Evolutionary conservation across 23 tunicate species (phyloP).

Genomic region (Aplidium turbinatum): DNA sequence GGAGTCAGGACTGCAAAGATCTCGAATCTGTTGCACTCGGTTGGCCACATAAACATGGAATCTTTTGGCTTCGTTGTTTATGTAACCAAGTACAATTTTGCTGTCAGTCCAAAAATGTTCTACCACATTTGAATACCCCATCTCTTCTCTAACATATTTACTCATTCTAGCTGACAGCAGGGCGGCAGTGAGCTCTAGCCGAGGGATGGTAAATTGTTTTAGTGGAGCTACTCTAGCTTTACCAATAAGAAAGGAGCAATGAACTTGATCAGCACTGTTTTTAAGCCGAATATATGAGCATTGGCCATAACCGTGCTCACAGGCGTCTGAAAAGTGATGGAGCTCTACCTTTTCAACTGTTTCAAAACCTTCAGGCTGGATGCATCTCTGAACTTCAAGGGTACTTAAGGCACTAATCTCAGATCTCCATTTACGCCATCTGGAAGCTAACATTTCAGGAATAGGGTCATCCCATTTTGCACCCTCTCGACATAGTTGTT

Average conservation of each 20-base stretch:
- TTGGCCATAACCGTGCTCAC: conserved; percentile 22
- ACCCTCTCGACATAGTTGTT: conserved; percentile 4
- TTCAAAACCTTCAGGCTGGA: conserved; percentile 27
- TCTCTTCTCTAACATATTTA: not conserved
- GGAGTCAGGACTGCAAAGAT: conserved; percentile 4
- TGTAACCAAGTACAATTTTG: conserved; percentile 19
- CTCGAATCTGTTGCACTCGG: conserved; percentile 30
- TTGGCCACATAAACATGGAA: conserved; percentile 23
- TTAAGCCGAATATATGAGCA: conserved; percentile 23
- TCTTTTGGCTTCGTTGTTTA: conserved; percentile 10
- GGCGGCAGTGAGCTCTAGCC: conserved; percentile 22
- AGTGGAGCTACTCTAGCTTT: conserved; percentile 40
- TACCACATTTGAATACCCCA: not conserved
- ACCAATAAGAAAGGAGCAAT: conserved; percentile 30
- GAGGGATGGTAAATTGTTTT: conserved; percentile 20
- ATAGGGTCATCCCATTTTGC: conserved; percentile 17
- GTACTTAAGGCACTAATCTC: conserved; percentile 5
- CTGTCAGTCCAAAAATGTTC: conserved; percentile 22
- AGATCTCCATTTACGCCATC: conserved; percentile 24
- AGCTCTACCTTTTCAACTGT: not conserved
- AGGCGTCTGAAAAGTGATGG: conserved; percentile 42
- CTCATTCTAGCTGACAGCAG: conserved; percentile 14
- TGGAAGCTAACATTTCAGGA: not conserved
- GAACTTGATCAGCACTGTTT: not conserved
- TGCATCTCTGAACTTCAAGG: conserved; percentile 21